Evolutionary conservation across 2,888 invertebrate genomes (phyloP).

Genomic region (Dorcus hopei): DNA sequence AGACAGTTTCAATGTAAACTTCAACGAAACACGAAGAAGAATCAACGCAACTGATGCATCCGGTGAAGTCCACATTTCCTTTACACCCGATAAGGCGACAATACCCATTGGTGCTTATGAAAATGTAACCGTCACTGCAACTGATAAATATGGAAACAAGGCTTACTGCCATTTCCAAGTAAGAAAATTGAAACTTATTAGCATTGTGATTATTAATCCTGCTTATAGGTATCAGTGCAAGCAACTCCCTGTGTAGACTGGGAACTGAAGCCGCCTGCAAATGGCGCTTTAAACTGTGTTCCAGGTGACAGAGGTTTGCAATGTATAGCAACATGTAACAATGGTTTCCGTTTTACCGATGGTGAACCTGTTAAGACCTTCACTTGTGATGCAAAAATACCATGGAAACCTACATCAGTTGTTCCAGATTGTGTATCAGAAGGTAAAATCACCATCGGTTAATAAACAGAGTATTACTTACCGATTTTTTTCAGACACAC

Average conservation of each 20-base stretch:
- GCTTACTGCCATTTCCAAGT: slow-evolving; percentile 92
- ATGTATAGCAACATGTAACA: slow-evolving; percentile 86
- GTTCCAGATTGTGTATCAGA: slow-evolving; percentile 95
- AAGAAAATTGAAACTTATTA: slow-evolving; percentile 15
- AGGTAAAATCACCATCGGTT: slow-evolving; percentile 24
- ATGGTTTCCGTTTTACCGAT: slow-evolving; percentile 86
- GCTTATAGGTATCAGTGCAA: slow-evolving; percentile 73
- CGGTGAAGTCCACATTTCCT: slow-evolving; percentile 80
- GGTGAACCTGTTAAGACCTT: slow-evolving; percentile 86
- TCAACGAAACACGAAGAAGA: slow-evolving; percentile 81
- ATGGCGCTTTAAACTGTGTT: slow-evolving; percentile 84
- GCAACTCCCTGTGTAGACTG: slow-evolving; percentile 93
- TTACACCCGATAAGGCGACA: slow-evolving; percentile 78
- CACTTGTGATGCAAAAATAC: slow-evolving; percentile 74
- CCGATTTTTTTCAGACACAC: slow-evolving; percentile 62
- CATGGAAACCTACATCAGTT: slow-evolving; percentile 84
- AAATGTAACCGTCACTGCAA: slow-evolving; percentile 87
- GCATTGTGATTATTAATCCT: background rate
- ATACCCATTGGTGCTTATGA: slow-evolving; percentile 85
- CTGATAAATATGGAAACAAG: slow-evolving; percentile 82
- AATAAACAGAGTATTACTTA: slow-evolving; percentile 4
- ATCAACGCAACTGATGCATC: slow-evolving; percentile 86
- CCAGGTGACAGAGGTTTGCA: slow-evolving; percentile 80
- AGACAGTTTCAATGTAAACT: slow-evolving; percentile 86
- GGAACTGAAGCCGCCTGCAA: slow-evolving; percentile 85